phyloP scores from a whole-genome alignment of 2,113 vertebrate species.

The Ictidomys tridecemlineatus region DNA sequence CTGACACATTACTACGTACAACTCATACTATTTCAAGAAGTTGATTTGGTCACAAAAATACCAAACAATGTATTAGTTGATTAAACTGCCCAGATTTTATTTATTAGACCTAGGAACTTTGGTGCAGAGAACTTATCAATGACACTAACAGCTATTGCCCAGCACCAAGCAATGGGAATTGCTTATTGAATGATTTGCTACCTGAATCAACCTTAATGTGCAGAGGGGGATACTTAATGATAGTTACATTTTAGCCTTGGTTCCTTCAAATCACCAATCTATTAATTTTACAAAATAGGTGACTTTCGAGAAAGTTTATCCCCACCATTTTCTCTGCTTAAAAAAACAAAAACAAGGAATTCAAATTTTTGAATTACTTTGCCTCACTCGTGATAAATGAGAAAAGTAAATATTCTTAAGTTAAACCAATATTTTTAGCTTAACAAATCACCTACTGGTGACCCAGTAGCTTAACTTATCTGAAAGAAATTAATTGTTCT shows the following conservation, averaged over 20 bases:
- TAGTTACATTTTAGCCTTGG: neutral
- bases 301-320: neutral
- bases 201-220: neutral
- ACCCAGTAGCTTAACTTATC: neutral
- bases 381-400: neutral
- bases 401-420: conserved; percentile 26
- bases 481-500: neutral
- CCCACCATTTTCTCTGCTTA: neutral
- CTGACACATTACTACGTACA: neutral
- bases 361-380: conserved; percentile 2
- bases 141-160: neutral
- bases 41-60: conserved; percentile 27
- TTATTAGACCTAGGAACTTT: neutral
- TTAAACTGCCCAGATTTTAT: neutral
- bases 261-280: neutral
- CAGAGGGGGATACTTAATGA: neutral
- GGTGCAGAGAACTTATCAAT: neutral
- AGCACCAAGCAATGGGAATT: neutral
- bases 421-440: conserved; percentile 39
- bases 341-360: conserved; percentile 22
- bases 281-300: neutral
- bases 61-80: neutral
- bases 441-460: neutral
- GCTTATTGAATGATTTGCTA: neutral
- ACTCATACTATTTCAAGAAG: conserved; percentile 5